Evolutionary conservation across 2,888 invertebrate genomes (phyloP).

Genomic region (Aricia artaxerxes): DNA sequence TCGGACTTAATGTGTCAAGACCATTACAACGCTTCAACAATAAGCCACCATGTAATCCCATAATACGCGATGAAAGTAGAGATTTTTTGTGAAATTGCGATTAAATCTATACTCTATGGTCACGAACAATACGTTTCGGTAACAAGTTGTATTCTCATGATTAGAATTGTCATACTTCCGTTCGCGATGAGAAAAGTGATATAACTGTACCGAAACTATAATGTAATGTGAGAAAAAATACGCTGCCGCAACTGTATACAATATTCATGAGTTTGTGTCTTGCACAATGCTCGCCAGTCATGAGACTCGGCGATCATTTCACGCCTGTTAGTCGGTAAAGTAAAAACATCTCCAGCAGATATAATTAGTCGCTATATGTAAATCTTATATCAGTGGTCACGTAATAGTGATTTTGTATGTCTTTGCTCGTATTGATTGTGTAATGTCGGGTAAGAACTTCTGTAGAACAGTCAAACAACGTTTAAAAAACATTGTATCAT

Average conservation of each 20-base stretch:
- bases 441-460: neutral
- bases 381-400: neutral
- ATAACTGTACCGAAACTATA: slow-evolving; percentile 62
- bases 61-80: slow-evolving; percentile 61
- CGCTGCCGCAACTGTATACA: slow-evolving; percentile 2
- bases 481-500: neutral
- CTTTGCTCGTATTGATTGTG: neutral
- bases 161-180: slow-evolving; percentile 51
- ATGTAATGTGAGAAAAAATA: slow-evolving; percentile 28
- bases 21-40: slow-evolving; percentile 54
- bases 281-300: slow-evolving; percentile 3
- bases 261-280: neutral
- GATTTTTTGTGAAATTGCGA: slow-evolving; percentile 34
- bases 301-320: slow-evolving; percentile 13
- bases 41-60: slow-evolving; percentile 63
- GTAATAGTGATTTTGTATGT: slow-evolving; percentile 7
- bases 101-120: slow-evolving; percentile 33
- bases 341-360: neutral
- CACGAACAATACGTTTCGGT: slow-evolving; percentile 36
- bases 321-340: neutral
- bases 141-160: slow-evolving; percentile 36
- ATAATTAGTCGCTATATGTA: neutral
- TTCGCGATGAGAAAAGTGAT: slow-evolving; percentile 62
- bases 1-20: neutral
- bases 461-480: neutral